These are phyloP conservation scores for Microplitis mediator DNA, from an alignment of 1,140 invertebrate genomes.

Conservation along the genomic window DNA sequence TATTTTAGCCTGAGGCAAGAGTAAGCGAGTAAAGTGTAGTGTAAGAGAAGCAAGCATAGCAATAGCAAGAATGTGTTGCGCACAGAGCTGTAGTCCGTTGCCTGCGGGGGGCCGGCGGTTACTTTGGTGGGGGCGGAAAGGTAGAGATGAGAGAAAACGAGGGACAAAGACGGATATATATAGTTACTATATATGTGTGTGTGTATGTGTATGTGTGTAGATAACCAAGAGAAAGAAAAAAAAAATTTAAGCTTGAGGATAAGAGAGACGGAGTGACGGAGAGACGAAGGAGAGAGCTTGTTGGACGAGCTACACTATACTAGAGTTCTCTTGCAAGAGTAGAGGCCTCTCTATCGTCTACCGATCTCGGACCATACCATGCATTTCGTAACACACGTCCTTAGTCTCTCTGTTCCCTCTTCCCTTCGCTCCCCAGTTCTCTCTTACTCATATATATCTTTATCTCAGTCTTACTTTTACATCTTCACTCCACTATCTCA, in stretches of 20 bases:
- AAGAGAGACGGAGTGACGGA: background rate
- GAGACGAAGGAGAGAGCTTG: slow-evolving; percentile 41
- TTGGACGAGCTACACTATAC: slow-evolving; percentile 38
- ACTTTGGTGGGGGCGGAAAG: background rate
- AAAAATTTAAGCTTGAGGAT: background rate
- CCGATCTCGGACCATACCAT: slow-evolving; percentile 27
- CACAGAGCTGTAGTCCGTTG: background rate
- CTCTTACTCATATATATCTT: background rate
- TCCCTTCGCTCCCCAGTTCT: slow-evolving; percentile 7
- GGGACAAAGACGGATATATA: slow-evolving; percentile 20
- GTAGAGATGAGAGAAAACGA: slow-evolving; percentile 9
- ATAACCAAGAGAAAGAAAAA: background rate
- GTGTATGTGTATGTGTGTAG: background rate
- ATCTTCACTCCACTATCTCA: background rate
- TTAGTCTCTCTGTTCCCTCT: slow-evolving; percentile 9
- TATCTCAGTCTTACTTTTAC: background rate
- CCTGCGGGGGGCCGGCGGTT: slow-evolving; percentile 1
- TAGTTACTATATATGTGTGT: slow-evolving; percentile 18
- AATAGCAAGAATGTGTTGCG: slow-evolving; percentile 23
- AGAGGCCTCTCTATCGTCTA: background rate
- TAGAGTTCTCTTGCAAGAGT: too few relatives aligned
- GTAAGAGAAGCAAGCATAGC: background rate
- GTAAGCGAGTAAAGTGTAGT: background rate
- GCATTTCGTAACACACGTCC: slow-evolving; percentile 50
- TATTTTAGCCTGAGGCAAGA: slow-evolving; percentile 47